Conservation (phyloP, 2,888 invertebrate species). For the Brassicogethes aeneus region DNA sequence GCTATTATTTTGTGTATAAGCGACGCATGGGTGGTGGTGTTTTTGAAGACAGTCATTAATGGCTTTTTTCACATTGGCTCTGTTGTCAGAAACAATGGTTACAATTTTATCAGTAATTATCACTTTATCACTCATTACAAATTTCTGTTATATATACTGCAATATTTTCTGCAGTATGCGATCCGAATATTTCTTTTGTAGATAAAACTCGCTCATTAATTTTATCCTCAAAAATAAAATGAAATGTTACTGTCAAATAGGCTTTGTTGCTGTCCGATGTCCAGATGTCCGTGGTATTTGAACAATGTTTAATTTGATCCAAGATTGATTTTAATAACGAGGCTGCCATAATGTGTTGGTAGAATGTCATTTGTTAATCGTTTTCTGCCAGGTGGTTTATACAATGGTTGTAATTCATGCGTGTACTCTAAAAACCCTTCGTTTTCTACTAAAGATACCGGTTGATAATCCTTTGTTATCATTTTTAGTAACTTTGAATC, state of each 20-base stretch:
- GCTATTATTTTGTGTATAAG: slow-evolving; percentile 21
- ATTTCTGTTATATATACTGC: slow-evolving; percentile 12
- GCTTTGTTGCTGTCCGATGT: slow-evolving; percentile 20
- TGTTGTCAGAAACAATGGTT: slow-evolving; percentile 23
- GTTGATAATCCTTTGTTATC: background rate
- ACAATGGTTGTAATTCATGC: no score
- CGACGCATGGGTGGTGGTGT: slow-evolving; percentile 23
- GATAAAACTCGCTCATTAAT: slow-evolving; percentile 10
- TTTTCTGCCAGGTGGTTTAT: slow-evolving; percentile 8
- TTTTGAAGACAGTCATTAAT: slow-evolving; percentile 20
- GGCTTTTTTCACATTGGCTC: slow-evolving; percentile 23
- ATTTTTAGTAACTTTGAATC: background rate
- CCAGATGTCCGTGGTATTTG: slow-evolving; percentile 26
- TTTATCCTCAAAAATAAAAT: slow-evolving; percentile 20
- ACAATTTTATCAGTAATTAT: slow-evolving; percentile 21
- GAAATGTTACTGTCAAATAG: slow-evolving; percentile 21
- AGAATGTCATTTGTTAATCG: slow-evolving; percentile 14
- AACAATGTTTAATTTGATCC: slow-evolving; percentile 12
- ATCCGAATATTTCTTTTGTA: slow-evolving; percentile 17
- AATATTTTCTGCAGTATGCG: slow-evolving; percentile 16
- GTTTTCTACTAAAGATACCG: background rate
- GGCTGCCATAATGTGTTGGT: slow-evolving; percentile 12
- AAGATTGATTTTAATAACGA: slow-evolving; percentile 14
- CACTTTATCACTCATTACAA: slow-evolving; percentile 22
- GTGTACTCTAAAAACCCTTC: no score